Evolutionary conservation across 64 coral and sea anemone species (phyloP).

Genomic region (Montipora capricornis): DNA sequence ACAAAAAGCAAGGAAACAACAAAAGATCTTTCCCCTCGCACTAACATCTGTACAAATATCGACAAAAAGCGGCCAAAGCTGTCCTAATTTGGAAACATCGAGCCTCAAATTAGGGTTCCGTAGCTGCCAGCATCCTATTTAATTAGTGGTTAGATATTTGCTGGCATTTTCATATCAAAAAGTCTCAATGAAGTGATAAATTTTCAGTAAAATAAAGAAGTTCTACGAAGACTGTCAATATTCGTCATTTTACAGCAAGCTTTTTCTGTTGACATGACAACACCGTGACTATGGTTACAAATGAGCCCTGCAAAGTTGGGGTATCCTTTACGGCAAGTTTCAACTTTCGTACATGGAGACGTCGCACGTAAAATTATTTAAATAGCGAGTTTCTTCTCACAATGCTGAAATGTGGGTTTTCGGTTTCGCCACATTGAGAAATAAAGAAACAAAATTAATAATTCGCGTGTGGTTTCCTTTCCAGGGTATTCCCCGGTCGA

Average conservation of each 20-base stretch:
- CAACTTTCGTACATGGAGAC: too few species aligned
- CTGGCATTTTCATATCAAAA: not conserved
- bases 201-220: not conserved
- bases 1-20: not conserved
- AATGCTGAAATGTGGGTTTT: not conserved
- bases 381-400: not conserved
- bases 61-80: not conserved
- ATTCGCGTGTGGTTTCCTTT: not conserved
- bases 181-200: not conserved
- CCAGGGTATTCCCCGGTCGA: not conserved
- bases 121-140: not conserved
- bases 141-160: not conserved
- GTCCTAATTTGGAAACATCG: not conserved
- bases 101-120: not conserved
- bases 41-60: conserved; percentile 21
- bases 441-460: not conserved
- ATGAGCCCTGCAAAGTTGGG: not conserved
- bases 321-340: too few species aligned
- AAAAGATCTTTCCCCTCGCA: not conserved
- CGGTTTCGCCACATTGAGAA: not conserved
- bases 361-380: not conserved
- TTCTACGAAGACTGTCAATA: not conserved
- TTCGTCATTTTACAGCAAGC: not conserved
- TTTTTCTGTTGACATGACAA: not conserved
- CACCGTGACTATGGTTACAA: not conserved